Base-by-base conservation (phyloP, 1,140 invertebrate genomes). In the honey bee (Apis mellifera) region DNA sequence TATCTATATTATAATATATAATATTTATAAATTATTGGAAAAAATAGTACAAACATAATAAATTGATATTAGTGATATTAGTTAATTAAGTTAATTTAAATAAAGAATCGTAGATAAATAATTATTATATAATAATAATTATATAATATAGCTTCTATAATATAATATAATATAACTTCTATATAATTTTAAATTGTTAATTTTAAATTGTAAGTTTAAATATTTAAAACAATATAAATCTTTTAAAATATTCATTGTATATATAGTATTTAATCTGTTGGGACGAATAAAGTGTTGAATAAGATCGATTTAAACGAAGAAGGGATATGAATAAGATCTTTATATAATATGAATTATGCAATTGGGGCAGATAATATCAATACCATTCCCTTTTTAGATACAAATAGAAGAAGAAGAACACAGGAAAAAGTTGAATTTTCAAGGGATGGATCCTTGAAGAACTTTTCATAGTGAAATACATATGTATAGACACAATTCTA, bases 271-370 rank as follows among this genome's bases (percentile, higher is more conserved):
- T 23, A 17, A 32, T 55, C 70, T 32, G 52, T 19, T 21, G 12
- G 23, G 32, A 5, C 4, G 23, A 13, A 72, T 26, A 72, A 26
- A 72, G 26, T 21, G 32, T 69, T 50, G 66, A 42, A 21, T 50
- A 23, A 17, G 66, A n/a, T 23, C 7, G 48, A 69, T n/a, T 42
- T 23, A 23, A 52, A 50, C 17, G 48, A 48, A 52, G 15, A 50
- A 9, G 12, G 23, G 48, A 50, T 69, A 69, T 69, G 66, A 69
- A 69, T 69, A 69, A 69, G 48, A 50, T 50, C 48, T 15, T 69
- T 52, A 17, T 69, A 50, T 48, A 48, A 19, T 19, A 69, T 69
- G 66, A 69, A 69, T 69, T 69, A 69, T 69, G 66, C 66, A 69
- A 69, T n/a, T 69, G 66, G 66, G n/a, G 17, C 48, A 50, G 48